phyloP scores from a whole-genome alignment of 2,113 vertebrate species.

The Burhinus bistriatus region DNA sequence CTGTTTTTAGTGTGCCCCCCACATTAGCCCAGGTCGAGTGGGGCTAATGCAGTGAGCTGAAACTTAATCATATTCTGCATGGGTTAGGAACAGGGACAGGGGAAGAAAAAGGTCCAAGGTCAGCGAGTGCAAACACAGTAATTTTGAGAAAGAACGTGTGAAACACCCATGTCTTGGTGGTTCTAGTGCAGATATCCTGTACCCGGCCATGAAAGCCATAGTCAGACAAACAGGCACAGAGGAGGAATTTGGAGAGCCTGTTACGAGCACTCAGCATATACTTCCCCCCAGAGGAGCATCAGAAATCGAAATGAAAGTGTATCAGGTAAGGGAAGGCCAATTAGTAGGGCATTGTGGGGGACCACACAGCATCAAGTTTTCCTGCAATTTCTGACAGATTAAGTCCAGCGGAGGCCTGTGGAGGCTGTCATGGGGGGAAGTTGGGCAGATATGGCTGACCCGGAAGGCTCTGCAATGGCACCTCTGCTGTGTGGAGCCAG shows the following conservation, averaged over 20 bases:
- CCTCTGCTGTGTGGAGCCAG: not conserved
- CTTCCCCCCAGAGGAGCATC: constrained; percentile 70
- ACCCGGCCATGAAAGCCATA: constrained; percentile 71
- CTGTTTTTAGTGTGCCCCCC: no score
- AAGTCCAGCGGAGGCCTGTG: accelerated
- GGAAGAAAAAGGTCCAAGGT: not conserved
- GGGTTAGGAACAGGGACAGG: not conserved
- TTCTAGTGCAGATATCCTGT: constrained; percentile 70
- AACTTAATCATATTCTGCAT: not conserved
- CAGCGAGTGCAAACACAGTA: not conserved
- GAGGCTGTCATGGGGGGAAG: not conserved
- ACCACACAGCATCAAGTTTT: not conserved
- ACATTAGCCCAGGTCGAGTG: accelerated
- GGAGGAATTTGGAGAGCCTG: constrained; percentile 64
- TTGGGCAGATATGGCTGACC: not conserved
- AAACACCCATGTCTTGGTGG: not conserved
- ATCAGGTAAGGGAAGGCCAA: constrained; percentile 63
- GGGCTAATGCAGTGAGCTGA: not conserved
- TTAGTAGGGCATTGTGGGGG: accelerated
- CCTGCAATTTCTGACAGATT: not conserved
- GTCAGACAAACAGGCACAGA: constrained; percentile 63
- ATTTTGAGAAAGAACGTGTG: not conserved
- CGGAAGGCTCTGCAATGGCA: accelerated
- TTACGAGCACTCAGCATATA: constrained; percentile 55
- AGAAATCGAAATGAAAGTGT: constrained; percentile 73